Evolutionary conservation across 2,797 vertebrate species (phyloP).

Genomic region (Platalea minor): DNA sequence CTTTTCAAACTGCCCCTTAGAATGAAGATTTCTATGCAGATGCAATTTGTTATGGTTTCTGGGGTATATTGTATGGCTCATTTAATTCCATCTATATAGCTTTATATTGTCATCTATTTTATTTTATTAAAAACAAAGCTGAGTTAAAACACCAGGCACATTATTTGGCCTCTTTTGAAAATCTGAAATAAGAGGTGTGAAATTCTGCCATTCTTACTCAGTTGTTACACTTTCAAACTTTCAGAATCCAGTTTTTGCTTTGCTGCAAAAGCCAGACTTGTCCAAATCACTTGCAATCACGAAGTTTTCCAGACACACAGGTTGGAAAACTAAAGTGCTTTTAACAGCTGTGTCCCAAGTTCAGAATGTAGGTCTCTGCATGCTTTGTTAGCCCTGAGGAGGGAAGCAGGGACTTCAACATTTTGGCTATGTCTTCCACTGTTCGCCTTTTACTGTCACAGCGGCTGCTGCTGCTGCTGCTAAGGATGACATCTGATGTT

Average conservation of each 20-base stretch:
- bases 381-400: slow-evolving; percentile 62
- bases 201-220: slow-evolving; percentile 50
- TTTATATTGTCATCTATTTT: not conserved
- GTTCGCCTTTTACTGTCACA: slow-evolving; percentile 70
- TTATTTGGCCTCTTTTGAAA: slow-evolving; percentile 17
- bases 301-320: slow-evolving; percentile 52
- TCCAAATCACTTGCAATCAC: slow-evolving; percentile 68
- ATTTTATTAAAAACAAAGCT: not conserved
- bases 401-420: slow-evolving; percentile 69
- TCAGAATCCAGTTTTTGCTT: slow-evolving; percentile 12
- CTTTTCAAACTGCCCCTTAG: not conserved
- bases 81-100: not conserved
- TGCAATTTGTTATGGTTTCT: not conserved
- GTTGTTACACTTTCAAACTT: slow-evolving; percentile 7
- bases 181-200: slow-evolving; percentile 31
- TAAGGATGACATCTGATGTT: slow-evolving; percentile 60
- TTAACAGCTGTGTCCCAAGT: slow-evolving; percentile 73
- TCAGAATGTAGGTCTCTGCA: slow-evolving; percentile 54
- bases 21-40: not conserved
- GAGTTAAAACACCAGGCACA: not conserved
- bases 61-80: not conserved
- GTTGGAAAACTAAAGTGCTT: slow-evolving; percentile 70
- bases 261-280: slow-evolving; percentile 56
- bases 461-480: slow-evolving; percentile 31
- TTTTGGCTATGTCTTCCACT: slow-evolving; percentile 62